Evolutionary conservation across 2,888 invertebrate genomes (phyloP).

Genomic region (Dioctria rufipes): DNA sequence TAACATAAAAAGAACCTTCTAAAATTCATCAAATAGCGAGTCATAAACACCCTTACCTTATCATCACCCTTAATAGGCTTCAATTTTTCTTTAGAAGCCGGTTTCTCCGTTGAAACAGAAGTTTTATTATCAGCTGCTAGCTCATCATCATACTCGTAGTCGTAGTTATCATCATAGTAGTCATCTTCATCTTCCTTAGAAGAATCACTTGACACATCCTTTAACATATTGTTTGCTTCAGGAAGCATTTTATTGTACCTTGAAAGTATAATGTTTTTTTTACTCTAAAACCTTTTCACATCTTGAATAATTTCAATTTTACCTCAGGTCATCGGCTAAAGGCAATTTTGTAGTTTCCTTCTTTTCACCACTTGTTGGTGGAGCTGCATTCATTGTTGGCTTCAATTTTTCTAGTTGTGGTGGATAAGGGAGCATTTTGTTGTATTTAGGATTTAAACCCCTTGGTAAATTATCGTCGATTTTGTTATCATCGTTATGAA

Average conservation of each 20-base stretch:
- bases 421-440: slow-evolving; percentile 64
- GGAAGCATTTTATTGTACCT: slow-evolving; percentile 69
- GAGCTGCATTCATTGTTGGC: slow-evolving; percentile 60
- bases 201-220: slow-evolving; percentile 62
- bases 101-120: slow-evolving; percentile 58
- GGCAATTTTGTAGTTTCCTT: slow-evolving; percentile 62
- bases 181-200: slow-evolving; percentile 61
- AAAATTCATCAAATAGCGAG: too few relatives aligned
- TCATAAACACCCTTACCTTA: slow-evolving; percentile 57
- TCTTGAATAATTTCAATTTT: background rate
- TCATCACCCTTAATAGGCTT: slow-evolving; percentile 64
- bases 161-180: slow-evolving; percentile 63
- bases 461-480: slow-evolving; percentile 55
- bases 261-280: slow-evolving; percentile 1
- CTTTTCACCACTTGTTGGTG: slow-evolving; percentile 55
- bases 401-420: slow-evolving; percentile 56
- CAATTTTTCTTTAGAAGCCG: slow-evolving; percentile 61
- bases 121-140: slow-evolving; percentile 54
- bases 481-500: slow-evolving; percentile 62
- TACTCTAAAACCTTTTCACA: slow-evolving; percentile 15
- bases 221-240: slow-evolving; percentile 59
- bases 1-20: too few relatives aligned
- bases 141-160: slow-evolving; percentile 64
- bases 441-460: slow-evolving; percentile 57
- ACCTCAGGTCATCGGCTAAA: slow-evolving; percentile 62